Evolutionary conservation across 2,888 invertebrate species (phyloP).

Genomic region (Tenthredo mesomela): DNA sequence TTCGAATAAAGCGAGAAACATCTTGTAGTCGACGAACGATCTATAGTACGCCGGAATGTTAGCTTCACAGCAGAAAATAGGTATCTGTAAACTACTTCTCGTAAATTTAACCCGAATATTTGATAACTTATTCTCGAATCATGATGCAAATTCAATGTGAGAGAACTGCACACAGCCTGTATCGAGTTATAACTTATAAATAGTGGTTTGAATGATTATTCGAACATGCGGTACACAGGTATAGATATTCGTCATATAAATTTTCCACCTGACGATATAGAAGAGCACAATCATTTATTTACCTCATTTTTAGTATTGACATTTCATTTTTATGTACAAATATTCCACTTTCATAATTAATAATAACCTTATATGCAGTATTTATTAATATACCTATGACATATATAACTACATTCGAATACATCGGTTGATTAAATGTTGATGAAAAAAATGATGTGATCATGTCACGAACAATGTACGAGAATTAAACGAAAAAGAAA

Average conservation of each 20-base stretch:
- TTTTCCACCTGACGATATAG: not conserved
- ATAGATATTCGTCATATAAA: not conserved
- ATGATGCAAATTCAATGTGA: not conserved
- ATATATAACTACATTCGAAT: not conserved
- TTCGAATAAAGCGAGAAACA: slow-evolving; percentile 28
- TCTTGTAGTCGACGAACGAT: not conserved
- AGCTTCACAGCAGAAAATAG: not conserved
- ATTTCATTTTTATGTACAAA: not conserved
- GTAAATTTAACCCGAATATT: not conserved
- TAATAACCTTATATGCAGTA: not conserved
- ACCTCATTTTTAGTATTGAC: not conserved
- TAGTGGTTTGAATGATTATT: not conserved
- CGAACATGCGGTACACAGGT: not conserved
- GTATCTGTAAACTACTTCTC: not conserved
- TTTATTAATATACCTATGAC: not conserved
- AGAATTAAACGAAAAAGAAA: too few relatives aligned
- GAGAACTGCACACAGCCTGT: not conserved
- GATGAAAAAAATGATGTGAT: not conserved
- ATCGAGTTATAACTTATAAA: not conserved
- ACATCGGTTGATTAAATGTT: not conserved
- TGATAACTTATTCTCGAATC: not conserved
- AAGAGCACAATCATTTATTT: not conserved
- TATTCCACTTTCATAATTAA: not conserved
- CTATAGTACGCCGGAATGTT: not conserved
- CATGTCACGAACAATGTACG: not conserved